A percentile compares a stretch with the other conserved stretches of the same genome.
Evolutionary conservation across 2,888 invertebrate genomes (phyloP).

Genomic region (Drosophila meridiana): DNA sequence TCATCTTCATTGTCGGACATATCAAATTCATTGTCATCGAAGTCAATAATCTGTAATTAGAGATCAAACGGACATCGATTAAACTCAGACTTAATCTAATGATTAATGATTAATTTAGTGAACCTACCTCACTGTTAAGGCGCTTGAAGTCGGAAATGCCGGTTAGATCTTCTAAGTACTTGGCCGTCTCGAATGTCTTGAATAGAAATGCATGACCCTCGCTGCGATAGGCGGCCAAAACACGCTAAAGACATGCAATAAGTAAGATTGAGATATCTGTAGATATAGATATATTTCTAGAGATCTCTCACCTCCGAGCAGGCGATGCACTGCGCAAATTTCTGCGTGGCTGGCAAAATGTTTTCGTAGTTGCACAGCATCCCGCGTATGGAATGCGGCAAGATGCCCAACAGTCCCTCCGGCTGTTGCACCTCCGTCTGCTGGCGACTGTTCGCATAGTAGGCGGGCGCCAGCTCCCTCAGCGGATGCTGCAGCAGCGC

Average conservation of each 20-base stretch:
- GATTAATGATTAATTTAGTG: no score
- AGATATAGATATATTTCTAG: not conserved
- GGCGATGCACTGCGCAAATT: constrained; percentile 96
- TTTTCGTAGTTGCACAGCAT: constrained; percentile 93
- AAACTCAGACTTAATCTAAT: not conserved
- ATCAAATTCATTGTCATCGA: constrained; percentile 83
- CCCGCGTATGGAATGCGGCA: constrained; percentile 97
- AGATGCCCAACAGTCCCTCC: constrained; percentile 90
- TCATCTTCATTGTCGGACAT: constrained; percentile 74
- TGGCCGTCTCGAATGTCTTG: constrained; percentile 92
- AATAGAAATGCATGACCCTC: constrained; percentile 90
- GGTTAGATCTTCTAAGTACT: constrained; percentile 93
- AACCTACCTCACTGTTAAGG: constrained; percentile 86
- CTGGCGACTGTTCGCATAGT: constrained; percentile 83
- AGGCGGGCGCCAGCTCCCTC: constrained; percentile 89
- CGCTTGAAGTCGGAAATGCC: constrained; percentile 90
- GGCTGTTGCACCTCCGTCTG: constrained; percentile 72
- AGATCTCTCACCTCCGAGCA: constrained; percentile 88
- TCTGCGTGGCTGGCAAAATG: constrained; percentile 92
- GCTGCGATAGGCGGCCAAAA: constrained; percentile 86
- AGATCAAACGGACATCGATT: not conserved
- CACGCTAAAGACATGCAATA: constrained; percentile 62
- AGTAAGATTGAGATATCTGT: not conserved
- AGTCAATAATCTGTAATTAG: constrained; percentile 82
- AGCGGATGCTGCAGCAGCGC: constrained; percentile 94